Evolutionary conservation across 2,888 invertebrate species (phyloP).

Genomic region (Cryptosula pallasiana): DNA sequence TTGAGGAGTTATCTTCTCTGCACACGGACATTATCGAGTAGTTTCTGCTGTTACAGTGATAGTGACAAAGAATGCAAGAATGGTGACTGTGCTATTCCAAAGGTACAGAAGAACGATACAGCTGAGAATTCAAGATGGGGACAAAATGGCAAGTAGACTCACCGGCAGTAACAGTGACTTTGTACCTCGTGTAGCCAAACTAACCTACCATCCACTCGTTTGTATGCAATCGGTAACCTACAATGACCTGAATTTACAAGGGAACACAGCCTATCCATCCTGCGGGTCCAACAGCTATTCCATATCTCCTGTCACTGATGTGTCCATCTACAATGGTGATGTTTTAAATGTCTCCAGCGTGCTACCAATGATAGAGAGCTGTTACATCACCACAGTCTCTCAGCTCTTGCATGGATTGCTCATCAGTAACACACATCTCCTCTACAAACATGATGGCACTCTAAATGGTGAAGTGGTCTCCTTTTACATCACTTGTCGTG

Average conservation of each 20-base stretch:
- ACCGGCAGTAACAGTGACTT: not conserved
- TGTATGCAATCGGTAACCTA: not conserved
- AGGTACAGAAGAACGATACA: not conserved
- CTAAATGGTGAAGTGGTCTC: not conserved
- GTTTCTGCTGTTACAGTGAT: too few relatives aligned
- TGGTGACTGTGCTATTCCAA: not conserved
- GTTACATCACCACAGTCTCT: not conserved
- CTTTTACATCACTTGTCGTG: not conserved
- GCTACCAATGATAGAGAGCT: not conserved
- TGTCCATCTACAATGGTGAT: not conserved
- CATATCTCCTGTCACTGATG: not conserved
- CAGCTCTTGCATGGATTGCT: not conserved
- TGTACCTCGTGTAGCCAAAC: not conserved
- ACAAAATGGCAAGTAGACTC: not conserved
- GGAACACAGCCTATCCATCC: not conserved
- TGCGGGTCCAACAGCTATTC: not conserved
- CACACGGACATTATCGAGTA: too few relatives aligned
- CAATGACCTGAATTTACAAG: not conserved
- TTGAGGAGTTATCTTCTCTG: too few relatives aligned
- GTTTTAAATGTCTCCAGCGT: not conserved
- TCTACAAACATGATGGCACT: not conserved
- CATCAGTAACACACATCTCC: not conserved
- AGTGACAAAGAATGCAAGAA: not conserved
- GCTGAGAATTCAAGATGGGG: not conserved
- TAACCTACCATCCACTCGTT: not conserved